These are phyloP conservation scores for Ciconia maguari DNA, from an alignment of 2,113 vertebrate species.

Conservation along the genomic window DNA sequence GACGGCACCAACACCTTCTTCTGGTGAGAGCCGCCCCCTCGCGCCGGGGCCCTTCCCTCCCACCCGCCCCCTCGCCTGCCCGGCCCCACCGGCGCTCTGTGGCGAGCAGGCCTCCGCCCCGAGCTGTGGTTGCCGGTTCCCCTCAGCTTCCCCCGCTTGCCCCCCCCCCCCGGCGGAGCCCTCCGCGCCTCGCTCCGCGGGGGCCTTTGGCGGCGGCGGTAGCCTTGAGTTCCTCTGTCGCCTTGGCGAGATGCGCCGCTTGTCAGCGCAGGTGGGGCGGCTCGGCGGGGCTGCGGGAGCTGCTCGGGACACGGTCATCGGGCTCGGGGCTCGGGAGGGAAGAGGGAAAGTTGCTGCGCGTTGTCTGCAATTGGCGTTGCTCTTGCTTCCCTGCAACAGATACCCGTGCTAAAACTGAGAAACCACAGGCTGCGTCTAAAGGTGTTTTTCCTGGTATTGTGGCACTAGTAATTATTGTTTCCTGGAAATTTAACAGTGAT, in stretches of 20 bases:
- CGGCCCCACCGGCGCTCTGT: not conserved
- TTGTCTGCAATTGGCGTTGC: accelerated
- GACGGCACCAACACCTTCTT: conserved; percentile 98
- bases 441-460: not conserved
- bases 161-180: not conserved
- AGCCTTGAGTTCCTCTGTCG: not conserved
- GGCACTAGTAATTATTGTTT: accelerated
- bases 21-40: conserved; percentile 80
- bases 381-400: accelerated
- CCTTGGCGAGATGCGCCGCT: not conserved
- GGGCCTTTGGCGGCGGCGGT: no score
- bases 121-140: not conserved
- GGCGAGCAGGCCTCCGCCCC: not conserved
- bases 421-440: accelerated
- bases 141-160: not conserved
- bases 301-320: not conserved
- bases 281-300: not conserved
- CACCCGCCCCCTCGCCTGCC: not conserved
- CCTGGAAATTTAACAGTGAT: accelerated
- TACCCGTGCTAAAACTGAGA: accelerated
- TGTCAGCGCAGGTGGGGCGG: not conserved
- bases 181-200: no score
- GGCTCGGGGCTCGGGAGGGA: not conserved
- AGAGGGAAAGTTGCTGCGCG: accelerated
- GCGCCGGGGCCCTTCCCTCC: not conserved